Evolutionary conservation across 2,797 vertebrate genomes (phyloP).

Genomic region (Cuculus canorus): DNA sequence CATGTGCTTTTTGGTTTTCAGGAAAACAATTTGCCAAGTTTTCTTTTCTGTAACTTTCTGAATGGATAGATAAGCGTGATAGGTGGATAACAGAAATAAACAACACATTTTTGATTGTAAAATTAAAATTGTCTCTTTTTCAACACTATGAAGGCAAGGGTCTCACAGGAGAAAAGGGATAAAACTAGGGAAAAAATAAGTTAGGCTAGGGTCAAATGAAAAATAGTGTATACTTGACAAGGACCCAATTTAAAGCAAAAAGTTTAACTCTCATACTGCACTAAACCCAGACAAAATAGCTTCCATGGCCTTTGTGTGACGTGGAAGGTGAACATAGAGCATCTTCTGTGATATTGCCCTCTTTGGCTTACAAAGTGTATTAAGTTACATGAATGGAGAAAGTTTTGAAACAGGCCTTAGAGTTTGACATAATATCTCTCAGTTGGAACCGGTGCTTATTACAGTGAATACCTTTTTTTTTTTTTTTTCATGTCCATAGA

Average conservation of each 20-base stretch:
- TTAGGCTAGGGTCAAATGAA: conserved; percentile 58
- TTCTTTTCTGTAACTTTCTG: neutral
- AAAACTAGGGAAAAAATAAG: neutral
- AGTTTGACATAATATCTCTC: conserved; percentile 75
- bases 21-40: neutral
- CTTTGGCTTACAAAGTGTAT: conserved; percentile 64
- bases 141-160: neutral
- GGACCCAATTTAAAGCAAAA: conserved; percentile 67
- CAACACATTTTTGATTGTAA: neutral
- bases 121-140: neutral
- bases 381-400: conserved; percentile 71
- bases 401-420: conserved; percentile 73
- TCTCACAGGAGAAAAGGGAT: neutral
- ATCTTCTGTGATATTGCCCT: conserved; percentile 64
- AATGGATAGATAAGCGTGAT: neutral
- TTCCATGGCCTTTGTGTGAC: conserved; percentile 56
- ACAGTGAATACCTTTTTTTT: conserved; percentile 63
- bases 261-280: conserved; percentile 47
- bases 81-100: neutral
- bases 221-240: conserved; percentile 14
- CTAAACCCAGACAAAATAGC: conserved; percentile 59
- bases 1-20: neutral
- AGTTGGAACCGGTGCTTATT: conserved; percentile 71
- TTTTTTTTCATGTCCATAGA: conserved; percentile 59
- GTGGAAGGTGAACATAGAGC: conserved; percentile 66